Conservation (phyloP, 2,113 vertebrate species). For the Phocoena sinus region DNA sequence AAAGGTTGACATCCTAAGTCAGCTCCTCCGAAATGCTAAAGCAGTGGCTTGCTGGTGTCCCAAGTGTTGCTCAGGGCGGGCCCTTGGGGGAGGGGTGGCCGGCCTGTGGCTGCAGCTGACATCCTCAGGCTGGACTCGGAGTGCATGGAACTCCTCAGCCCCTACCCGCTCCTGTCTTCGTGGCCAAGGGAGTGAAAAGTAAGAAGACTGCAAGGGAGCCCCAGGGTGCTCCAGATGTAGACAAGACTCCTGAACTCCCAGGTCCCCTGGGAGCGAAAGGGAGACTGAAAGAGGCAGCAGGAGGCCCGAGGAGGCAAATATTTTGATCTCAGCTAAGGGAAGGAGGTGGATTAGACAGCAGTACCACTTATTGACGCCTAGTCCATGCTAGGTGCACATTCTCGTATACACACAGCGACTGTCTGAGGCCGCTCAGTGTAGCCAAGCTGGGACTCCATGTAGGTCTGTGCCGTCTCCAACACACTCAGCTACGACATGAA, state of each 20-base stretch:
- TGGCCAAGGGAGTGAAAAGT: not conserved
- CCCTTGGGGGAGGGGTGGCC: too few species aligned
- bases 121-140: too few species aligned
- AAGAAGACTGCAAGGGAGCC: not conserved
- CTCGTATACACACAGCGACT: not conserved
- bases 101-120: rapidly evolving
- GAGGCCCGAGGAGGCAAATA: not conserved
- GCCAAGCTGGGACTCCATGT: not conserved
- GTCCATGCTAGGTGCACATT: rapidly evolving
- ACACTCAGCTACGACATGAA: not conserved
- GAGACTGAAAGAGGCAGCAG: not conserved
- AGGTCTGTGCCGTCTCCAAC: not conserved
- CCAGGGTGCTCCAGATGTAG: rapidly evolving
- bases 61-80: not conserved
- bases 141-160: not conserved
- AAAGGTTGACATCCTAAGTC: not conserved
- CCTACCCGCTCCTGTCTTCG: not conserved
- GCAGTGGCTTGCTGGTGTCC: not conserved
- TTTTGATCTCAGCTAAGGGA: not conserved
- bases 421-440: not conserved
- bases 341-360: not conserved
- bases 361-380: not conserved
- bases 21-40: not conserved
- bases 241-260: not conserved
- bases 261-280: rapidly evolving